Evolutionary conservation across 2,797 vertebrate species (phyloP).

Genomic region (Enteromius viviparus): DNA sequence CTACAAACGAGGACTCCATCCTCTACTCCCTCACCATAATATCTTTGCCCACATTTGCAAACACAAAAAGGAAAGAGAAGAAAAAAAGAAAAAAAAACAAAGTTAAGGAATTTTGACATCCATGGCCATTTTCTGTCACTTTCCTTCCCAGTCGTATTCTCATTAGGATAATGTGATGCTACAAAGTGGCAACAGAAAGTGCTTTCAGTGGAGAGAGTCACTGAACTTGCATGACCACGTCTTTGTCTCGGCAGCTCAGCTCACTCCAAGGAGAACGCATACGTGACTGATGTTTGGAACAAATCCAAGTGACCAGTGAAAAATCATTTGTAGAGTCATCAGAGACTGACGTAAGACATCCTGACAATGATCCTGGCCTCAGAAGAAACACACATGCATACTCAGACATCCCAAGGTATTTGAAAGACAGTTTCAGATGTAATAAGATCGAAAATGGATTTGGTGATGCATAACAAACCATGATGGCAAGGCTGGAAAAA

Average conservation of each 20-base stretch:
- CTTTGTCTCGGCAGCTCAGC: conserved; percentile 75
- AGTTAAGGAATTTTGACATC: conserved; percentile 83
- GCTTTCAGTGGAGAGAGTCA: conserved; percentile 64
- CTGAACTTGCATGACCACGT: conserved; percentile 72
- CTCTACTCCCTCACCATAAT: conserved; percentile 59
- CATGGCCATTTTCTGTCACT: conserved; percentile 82
- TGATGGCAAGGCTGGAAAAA: neutral
- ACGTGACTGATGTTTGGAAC: conserved; percentile 81
- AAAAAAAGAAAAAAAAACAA: conserved; percentile 16
- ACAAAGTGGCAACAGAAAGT: conserved; percentile 76
- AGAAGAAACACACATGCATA: conserved; percentile 4
- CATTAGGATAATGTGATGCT: conserved; percentile 87
- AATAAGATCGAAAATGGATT: conserved; percentile 15
- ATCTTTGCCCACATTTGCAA: conserved; percentile 55
- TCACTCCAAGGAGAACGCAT: conserved; percentile 65
- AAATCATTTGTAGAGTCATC: conserved; percentile 78
- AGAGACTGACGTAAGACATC: conserved; percentile 38
- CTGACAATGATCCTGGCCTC: conserved; percentile 15
- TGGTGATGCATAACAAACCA: conserved; percentile 1
- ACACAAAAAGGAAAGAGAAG: conserved; percentile 56
- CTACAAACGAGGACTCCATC: conserved; percentile 71
- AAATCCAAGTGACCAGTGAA: conserved; percentile 82
- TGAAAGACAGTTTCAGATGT: conserved; percentile 19
- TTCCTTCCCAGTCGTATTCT: conserved; percentile 86
- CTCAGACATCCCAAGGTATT: conserved; percentile 22